Evolutionary conservation across 2,888 invertebrate species (phyloP).

Genomic region (Priocnemis perturbator): DNA sequence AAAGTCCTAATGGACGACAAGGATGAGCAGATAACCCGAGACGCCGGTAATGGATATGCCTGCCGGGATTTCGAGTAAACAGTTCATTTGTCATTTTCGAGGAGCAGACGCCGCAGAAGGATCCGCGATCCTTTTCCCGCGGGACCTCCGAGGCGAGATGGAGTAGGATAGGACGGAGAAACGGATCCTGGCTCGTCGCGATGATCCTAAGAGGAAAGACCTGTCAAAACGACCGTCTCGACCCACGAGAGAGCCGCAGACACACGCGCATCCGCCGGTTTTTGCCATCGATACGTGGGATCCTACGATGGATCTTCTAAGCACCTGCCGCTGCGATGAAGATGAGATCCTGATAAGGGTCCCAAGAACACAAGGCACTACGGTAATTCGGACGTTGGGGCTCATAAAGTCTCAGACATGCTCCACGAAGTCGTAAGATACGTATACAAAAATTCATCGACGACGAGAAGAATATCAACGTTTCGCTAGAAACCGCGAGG

Average conservation of each 20-base stretch:
- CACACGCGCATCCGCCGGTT: slow-evolving; percentile 10
- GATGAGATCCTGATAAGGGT: slow-evolving; percentile 39
- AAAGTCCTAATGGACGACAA: slow-evolving; percentile 64
- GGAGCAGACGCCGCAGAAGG: slow-evolving; percentile 12
- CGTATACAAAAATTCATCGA: no score
- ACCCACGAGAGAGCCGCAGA: slow-evolving; percentile 1
- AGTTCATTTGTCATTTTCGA: slow-evolving; percentile 67
- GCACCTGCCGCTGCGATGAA: slow-evolving; percentile 33
- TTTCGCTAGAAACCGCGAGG: no score
- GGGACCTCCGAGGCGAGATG: slow-evolving; percentile 20
- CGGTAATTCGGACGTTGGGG: not conserved
- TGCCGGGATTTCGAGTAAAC: slow-evolving; percentile 62
- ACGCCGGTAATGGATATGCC: slow-evolving; percentile 59
- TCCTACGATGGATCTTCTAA: slow-evolving; percentile 30
- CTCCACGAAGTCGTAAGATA: no score
- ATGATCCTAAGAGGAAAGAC: slow-evolving; percentile 47
- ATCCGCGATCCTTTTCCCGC: slow-evolving; percentile 13
- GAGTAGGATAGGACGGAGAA: slow-evolving; percentile 17
- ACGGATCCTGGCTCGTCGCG: slow-evolving; percentile 16
- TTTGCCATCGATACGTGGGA: not conserved
- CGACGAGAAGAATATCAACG: no score
- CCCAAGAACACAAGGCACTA: not conserved
- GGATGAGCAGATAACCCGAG: slow-evolving; percentile 42
- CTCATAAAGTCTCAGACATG: no score
- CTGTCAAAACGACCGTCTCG: slow-evolving; percentile 51